Percentiles rank a stretch among this genome's conserved stretches.
Evolutionary conservation across 2,797 vertebrate species (phyloP).

Genomic region (Pipistrellus pipistrellus): DNA sequence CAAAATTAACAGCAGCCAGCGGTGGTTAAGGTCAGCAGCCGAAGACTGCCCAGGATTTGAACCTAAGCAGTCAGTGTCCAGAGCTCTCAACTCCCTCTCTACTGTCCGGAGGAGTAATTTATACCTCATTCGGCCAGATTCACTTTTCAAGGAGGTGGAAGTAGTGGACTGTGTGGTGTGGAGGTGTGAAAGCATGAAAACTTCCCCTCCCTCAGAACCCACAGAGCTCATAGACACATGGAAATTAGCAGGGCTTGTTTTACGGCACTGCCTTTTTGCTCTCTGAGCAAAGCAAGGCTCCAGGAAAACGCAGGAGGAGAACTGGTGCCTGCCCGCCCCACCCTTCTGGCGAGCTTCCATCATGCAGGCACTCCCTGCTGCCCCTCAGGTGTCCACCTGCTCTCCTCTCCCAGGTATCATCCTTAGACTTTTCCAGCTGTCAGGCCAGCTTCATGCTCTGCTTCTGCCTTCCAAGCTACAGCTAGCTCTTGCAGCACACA

Average conservation of each 20-base stretch:
- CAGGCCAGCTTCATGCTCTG: neutral
- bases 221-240: neutral
- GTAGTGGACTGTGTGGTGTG: neutral
- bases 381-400: rapidly evolving
- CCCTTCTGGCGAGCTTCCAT: neutral
- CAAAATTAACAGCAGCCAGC: neutral
- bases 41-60: neutral
- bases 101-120: neutral
- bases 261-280: neutral
- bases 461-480: neutral
- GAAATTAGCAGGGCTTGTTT: neutral
- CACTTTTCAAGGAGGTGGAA: constrained; percentile 6
- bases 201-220: no score
- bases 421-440: neutral
- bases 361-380: no score
- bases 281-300: neutral
- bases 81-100: neutral
- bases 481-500: neutral
- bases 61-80: neutral
- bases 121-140: neutral
- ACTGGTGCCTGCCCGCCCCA: neutral
- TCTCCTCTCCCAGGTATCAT: neutral
- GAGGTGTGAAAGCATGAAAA: neutral
- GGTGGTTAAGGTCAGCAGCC: neutral
- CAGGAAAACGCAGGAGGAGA: neutral